Conservation (phyloP, 1,140 invertebrate species). For the Zophobas morio region DNA sequence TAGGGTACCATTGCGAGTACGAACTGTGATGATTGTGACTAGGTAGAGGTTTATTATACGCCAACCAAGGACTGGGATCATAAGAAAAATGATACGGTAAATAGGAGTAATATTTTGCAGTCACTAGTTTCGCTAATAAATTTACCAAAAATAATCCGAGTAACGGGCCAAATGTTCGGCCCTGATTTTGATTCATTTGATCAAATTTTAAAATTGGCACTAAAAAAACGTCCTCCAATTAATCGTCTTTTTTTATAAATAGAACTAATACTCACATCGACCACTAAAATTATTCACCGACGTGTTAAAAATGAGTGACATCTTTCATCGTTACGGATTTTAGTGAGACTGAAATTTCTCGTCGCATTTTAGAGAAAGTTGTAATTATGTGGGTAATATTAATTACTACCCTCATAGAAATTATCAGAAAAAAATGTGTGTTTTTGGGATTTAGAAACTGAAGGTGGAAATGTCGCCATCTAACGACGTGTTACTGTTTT, state of each 20-base stretch:
- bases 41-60: conserved; percentile 43
- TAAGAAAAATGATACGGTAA: conserved; percentile 28
- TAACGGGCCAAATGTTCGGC: conserved; percentile 37
- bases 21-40: conserved; percentile 17
- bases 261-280: conserved; percentile 22
- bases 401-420: conserved; percentile 26
- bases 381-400: conserved; percentile 31
- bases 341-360: conserved; percentile 14
- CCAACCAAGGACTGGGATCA: conserved; percentile 41
- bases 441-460: conserved; percentile 19
- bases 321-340: conserved; percentile 20
- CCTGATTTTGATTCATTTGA: conserved; percentile 11
- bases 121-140: conserved; percentile 25
- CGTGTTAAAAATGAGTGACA: conserved; percentile 10
- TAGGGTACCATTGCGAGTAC: conserved; percentile 39
- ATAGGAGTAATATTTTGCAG: conserved; percentile 34
- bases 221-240: conserved; percentile 5
- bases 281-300: not conserved
- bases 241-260: conserved; percentile 8
- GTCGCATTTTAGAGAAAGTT: conserved; percentile 13
- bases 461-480: conserved; percentile 10
- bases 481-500: not conserved
- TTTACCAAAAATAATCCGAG: conserved; percentile 43
- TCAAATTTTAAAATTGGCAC: conserved; percentile 25
- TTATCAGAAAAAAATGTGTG: conserved; percentile 18